phyloP scores from a whole-genome alignment of 2,888 invertebrate genomes.

The Melanostoma scalare region DNA sequence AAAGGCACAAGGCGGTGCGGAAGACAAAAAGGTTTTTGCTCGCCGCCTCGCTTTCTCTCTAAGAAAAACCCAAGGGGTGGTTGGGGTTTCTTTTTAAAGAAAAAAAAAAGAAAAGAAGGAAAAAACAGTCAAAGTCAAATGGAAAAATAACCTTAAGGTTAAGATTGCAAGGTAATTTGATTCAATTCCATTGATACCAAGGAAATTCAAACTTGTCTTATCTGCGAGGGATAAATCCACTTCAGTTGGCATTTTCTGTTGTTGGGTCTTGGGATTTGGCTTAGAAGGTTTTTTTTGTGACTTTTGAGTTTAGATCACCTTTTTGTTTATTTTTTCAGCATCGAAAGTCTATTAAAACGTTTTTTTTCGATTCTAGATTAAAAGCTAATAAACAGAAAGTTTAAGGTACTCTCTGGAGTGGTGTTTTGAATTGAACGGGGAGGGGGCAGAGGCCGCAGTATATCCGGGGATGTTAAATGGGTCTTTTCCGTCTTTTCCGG shows the following conservation, averaged over 20 bases:
- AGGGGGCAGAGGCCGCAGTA: constrained; percentile 34
- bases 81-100: not conserved
- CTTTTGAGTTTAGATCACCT: constrained; percentile 6
- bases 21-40: constrained; percentile 52
- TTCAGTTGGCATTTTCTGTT: constrained; percentile 65
- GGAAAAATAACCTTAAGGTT: constrained; percentile 81
- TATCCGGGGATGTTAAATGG: constrained; percentile 7
- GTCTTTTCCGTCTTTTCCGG: not conserved
- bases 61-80: constrained; percentile 58
- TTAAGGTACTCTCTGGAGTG: constrained; percentile 55
- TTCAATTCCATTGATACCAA: constrained; percentile 81
- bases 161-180: constrained; percentile 82
- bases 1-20: constrained; percentile 26
- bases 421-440: constrained; percentile 37
- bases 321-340: constrained; percentile 58
- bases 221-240: constrained; percentile 68
- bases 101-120: constrained; percentile 50
- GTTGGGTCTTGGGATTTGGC: constrained; percentile 54
- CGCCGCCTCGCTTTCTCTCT: constrained; percentile 10
- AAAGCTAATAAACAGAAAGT: constrained; percentile 70
- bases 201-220: constrained; percentile 71
- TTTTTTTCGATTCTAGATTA: constrained; percentile 67
- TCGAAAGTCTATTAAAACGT: constrained; percentile 71
- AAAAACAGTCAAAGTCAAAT: constrained; percentile 69
- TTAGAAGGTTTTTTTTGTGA: constrained; percentile 34